Base-by-base conservation (phyloP, 1,140 invertebrate species). In the Drosophila paulistorum region DNA sequence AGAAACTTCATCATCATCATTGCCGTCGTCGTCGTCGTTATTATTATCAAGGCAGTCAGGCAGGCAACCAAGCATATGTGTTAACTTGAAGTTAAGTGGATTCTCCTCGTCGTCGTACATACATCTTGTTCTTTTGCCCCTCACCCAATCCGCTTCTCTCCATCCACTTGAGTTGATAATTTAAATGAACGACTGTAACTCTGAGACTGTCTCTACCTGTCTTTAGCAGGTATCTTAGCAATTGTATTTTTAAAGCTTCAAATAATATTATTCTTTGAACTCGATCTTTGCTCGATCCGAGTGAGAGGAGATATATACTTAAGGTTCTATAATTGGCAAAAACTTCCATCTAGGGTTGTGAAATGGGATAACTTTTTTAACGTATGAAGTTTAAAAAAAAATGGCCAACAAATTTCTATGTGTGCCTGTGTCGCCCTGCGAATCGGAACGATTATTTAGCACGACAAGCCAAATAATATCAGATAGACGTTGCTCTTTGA, bases 51-150 rank as follows among this genome's bases (percentile, higher is more conserved):
- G 39, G 11, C 61, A 39, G 23, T 10, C 37, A 66, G 54, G 65
- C 51, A 77, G 66, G 80, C 80, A 85, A 74, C 81, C 68, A 77
- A 82, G 77, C 81, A 79, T 85, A 85, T 82, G 81, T 82, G 81
- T 85, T 83, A 85, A 85, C 80, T 85, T 85, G 79, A 85, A 80
- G 80, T 83, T 85, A 85, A 85, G 80, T 85, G 81, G 81, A 85
- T 85, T 77, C 81, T 76, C 75, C 41, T 76, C 67, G 39, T 17
- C 60, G 54, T 26, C 30, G 30, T 30, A 48, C 45, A 48, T 48
- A 48, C 45, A 20, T 48, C 30, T 48, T 48, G 6, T 10, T 20
- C 17, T 51, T 51, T 3, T 23, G 14, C 17, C 17, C 17, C 10
- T 20, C 17, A 7, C 58, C 73, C 74, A 33, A 55, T 41, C 62